These are phyloP conservation scores for Drosophila diplacantha DNA, from an alignment of 2,888 invertebrate genomes.

Conservation along the genomic window DNA sequence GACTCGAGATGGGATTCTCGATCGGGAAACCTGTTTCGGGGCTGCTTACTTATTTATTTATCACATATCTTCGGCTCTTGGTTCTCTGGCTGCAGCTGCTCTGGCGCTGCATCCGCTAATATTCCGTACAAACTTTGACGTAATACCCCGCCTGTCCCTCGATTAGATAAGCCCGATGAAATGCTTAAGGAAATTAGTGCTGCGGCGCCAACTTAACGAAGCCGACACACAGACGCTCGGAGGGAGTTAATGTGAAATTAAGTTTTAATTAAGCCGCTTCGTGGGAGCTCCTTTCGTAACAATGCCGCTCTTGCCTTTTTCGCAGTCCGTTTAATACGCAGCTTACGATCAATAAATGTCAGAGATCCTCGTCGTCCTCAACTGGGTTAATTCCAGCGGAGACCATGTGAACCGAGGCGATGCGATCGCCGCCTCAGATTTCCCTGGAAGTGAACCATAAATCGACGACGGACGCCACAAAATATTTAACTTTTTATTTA, in stretches of 20 bases:
- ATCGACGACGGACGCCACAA: constrained; percentile 36
- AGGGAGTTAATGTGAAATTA: constrained; percentile 36
- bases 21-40: constrained; percentile 39
- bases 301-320: constrained; percentile 54
- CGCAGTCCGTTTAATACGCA: constrained; percentile 64
- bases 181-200: constrained; percentile 51
- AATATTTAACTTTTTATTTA: constrained; percentile 60
- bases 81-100: constrained; percentile 8
- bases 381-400: constrained; percentile 60
- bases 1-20: constrained; percentile 69
- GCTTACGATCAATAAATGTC: constrained; percentile 73
- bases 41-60: constrained; percentile 69
- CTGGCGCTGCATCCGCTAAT: constrained; percentile 56
- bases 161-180: constrained; percentile 67
- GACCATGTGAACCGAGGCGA: constrained; percentile 30
- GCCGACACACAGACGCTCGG: constrained; percentile 7
- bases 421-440: constrained; percentile 29
- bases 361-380: constrained; percentile 41
- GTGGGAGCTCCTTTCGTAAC: constrained; percentile 67
- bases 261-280: constrained; percentile 44
- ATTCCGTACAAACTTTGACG: constrained; percentile 63
- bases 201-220: constrained; percentile 49
- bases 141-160: constrained; percentile 54
- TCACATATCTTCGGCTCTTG: constrained; percentile 54
- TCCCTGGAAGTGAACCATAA: constrained; percentile 56